These are phyloP conservation scores for Drosophila anceps DNA, from an alignment of 2,888 invertebrate genomes.

Conservation along the genomic window DNA sequence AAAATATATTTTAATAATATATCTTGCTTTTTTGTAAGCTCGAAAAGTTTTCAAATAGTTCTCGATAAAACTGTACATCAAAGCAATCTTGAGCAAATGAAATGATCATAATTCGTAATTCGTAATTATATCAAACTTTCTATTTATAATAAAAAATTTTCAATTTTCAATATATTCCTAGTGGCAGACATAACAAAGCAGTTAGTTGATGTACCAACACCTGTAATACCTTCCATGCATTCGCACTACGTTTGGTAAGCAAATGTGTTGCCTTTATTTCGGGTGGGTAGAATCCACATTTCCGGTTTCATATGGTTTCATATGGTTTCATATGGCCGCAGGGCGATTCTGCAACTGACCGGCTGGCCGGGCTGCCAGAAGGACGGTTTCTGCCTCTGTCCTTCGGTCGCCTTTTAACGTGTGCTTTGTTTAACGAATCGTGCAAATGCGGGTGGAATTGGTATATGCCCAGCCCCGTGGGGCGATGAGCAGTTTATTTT, in stretches of 20 bases:
- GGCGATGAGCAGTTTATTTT: conserved; percentile 70
- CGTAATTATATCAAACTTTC: too few species aligned
- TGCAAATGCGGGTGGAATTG: conserved; percentile 84
- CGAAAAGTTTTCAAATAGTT: too few species aligned
- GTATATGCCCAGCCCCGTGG: conserved; percentile 7
- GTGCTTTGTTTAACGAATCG: conserved; percentile 86
- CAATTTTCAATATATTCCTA: neutral
- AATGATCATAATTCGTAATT: too few species aligned
- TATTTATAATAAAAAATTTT: too few species aligned
- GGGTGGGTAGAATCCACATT: conserved; percentile 16
- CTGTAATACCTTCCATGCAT: neutral
- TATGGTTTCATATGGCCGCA: conserved; percentile 40
- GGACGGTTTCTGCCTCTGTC: neutral
- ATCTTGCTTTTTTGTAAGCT: too few species aligned
- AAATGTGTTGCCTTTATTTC: conserved; percentile 52
- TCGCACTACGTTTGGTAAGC: conserved; percentile 24
- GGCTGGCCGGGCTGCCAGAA: conserved; percentile 22
- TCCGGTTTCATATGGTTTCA: conserved; percentile 23
- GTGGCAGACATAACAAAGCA: neutral
- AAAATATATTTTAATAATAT: too few species aligned
- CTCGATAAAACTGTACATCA: too few species aligned
- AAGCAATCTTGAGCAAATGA: too few species aligned
- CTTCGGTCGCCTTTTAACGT: conserved; percentile 73
- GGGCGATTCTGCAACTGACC: conserved; percentile 66
- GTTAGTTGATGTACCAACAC: neutral